Evolutionary conservation across 2,797 vertebrate genomes (phyloP).

Genomic region (Stomatorhinus walkeri): DNA sequence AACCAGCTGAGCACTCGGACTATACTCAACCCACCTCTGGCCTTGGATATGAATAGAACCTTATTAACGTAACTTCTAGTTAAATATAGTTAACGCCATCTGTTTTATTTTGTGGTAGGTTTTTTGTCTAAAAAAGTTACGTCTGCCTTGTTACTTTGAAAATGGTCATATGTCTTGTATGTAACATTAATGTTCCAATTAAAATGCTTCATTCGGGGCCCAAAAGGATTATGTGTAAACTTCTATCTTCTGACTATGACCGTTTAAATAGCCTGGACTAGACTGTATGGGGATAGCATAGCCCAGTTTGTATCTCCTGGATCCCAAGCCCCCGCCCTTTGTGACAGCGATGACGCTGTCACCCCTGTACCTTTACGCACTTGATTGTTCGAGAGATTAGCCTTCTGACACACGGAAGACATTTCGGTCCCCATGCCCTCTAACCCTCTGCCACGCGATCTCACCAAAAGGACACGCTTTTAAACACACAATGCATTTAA

Average conservation of each 20-base stretch:
- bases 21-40: background rate
- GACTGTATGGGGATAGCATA: background rate
- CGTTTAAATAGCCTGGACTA: background rate
- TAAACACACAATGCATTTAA: background rate
- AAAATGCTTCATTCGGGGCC: background rate
- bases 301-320: background rate
- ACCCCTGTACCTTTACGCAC: background rate
- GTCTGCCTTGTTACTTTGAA: background rate
- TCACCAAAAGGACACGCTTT: background rate
- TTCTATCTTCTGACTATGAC: background rate
- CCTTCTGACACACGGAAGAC: background rate
- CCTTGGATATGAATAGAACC: background rate
- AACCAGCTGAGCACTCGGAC: background rate
- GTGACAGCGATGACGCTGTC: background rate
- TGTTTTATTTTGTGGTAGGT: background rate
- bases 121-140: background rate
- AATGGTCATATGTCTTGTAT: background rate
- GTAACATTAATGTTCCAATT: background rate
- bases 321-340: background rate
- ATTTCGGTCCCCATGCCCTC: background rate
- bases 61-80: background rate
- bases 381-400: background rate
- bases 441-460: background rate
- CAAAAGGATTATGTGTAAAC: background rate
- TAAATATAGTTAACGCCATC: background rate